Conservation (phyloP, 2,888 invertebrate species). For the Cheilosia scutellata region DNA sequence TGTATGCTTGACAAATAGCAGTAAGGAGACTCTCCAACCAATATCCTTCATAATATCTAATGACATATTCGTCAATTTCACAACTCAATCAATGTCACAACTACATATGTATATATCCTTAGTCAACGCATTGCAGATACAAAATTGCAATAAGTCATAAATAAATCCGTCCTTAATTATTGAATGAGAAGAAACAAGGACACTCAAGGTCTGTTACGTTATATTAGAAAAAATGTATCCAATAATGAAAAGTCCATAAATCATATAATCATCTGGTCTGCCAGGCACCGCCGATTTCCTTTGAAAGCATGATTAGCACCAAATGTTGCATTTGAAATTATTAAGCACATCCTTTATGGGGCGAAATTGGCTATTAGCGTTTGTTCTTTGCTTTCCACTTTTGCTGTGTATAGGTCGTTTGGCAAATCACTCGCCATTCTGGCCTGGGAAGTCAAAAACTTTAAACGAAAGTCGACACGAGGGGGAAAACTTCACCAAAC, state of each 20-base stretch:
- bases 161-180: no score
- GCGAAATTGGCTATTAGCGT: conserved; percentile 69
- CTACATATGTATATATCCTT: no score
- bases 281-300: conserved; percentile 38
- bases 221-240: conserved; percentile 44
- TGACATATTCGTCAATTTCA: no score
- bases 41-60: no score
- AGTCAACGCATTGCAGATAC: no score
- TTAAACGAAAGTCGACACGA: background rate
- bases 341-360: conserved; percentile 61
- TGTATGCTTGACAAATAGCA: no score
- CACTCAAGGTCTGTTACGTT: no score
- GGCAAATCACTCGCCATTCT: conserved; percentile 60
- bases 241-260: conserved; percentile 49
- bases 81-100: no score
- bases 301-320: conserved; percentile 65
- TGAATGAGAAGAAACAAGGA: no score
- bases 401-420: conserved; percentile 34
- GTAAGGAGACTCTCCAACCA: no score
- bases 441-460: conserved; percentile 16
- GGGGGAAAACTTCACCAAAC: conserved; percentile 33
- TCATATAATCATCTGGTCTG: conserved; percentile 60
- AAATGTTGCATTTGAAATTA: conserved; percentile 73
- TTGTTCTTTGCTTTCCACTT: conserved; percentile 21
- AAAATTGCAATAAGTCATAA: no score